These are phyloP conservation scores for Sparidentex hasta DNA, from an alignment of 2,797 vertebrate species.

Conservation along the genomic window DNA sequence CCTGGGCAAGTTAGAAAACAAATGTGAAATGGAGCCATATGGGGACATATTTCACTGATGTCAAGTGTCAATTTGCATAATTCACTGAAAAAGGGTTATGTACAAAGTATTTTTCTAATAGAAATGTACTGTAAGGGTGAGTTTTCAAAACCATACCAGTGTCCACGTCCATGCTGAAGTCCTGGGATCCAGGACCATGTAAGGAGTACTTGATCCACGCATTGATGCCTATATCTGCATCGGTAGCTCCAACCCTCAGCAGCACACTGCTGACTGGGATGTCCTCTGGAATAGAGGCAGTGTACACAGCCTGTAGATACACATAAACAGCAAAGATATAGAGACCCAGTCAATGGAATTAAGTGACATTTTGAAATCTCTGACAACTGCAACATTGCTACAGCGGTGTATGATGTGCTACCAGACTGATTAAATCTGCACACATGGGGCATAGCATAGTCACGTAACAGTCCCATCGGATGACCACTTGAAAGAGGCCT, in stretches of 20 bases:
- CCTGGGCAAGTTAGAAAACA: constrained; percentile 82
- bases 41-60: not conserved
- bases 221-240: constrained; percentile 91
- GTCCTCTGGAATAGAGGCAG: constrained; percentile 90
- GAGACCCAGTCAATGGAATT: not conserved
- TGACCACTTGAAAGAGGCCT: no score
- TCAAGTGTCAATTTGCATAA: not conserved
- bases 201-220: constrained; percentile 93
- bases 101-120: not conserved
- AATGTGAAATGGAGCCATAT: not conserved
- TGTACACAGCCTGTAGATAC: constrained; percentile 87
- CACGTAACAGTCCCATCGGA: no score
- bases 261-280: constrained; percentile 90
- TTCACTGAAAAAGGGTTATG: not conserved
- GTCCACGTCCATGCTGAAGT: constrained; percentile 93
- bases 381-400: not conserved
- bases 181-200: constrained; percentile 90
- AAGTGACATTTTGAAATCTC: not conserved
- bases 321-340: constrained; percentile 28
- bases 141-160: constrained; percentile 85
- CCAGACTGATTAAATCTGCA: no score
- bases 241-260: constrained; percentile 89
- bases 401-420: no score
- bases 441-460: no score
- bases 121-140: not conserved